phyloP scores from a whole-genome alignment of 92 coral and sea anemone genomes.

The Muricea muricata region DNA sequence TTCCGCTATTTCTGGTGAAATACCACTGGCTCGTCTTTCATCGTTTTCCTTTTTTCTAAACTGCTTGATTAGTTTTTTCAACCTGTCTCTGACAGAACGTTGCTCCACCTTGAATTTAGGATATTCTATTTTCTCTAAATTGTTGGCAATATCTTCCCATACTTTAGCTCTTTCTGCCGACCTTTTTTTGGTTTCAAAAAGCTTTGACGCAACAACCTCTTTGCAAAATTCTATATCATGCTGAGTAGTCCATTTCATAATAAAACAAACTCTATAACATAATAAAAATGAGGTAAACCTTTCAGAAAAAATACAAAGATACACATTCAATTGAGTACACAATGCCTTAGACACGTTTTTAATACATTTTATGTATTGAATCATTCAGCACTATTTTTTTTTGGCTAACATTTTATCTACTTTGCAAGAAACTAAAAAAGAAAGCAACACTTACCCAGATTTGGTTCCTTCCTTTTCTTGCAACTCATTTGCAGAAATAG shows the following conservation, averaged over 20 bases:
- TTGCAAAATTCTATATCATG: constrained; percentile 23
- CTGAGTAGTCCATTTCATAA: constrained; percentile 17
- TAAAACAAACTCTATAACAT: constrained; percentile 18
- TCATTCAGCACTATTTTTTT: too few species aligned
- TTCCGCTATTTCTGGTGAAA: constrained; percentile 1
- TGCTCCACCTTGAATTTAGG: constrained; percentile 57
- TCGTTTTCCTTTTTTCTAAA: constrained; percentile 53
- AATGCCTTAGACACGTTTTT: too few species aligned
- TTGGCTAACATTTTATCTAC: background rate
- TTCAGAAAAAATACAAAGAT: background rate
- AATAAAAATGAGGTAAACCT: constrained; percentile 8
- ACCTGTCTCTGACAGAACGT: constrained; percentile 59
- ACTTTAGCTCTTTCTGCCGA: constrained; percentile 23
- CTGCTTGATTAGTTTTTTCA: constrained; percentile 39
- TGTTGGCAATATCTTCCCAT: constrained; percentile 13
- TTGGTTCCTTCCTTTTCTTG: constrained; percentile 15
- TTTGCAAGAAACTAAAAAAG: constrained; percentile 18
- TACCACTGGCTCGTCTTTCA: constrained; percentile 53
- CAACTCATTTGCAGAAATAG: constrained; percentile 16
- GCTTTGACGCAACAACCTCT: constrained; percentile 22
- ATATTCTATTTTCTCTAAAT: constrained; percentile 39
- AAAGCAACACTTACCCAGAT: constrained; percentile 23
- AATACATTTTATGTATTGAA: too few species aligned
- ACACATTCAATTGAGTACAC: too few species aligned
- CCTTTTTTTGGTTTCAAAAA: constrained; percentile 21